Base-by-base conservation (phyloP, 2,113 vertebrate species). In the Crotalus horridus region DNA sequence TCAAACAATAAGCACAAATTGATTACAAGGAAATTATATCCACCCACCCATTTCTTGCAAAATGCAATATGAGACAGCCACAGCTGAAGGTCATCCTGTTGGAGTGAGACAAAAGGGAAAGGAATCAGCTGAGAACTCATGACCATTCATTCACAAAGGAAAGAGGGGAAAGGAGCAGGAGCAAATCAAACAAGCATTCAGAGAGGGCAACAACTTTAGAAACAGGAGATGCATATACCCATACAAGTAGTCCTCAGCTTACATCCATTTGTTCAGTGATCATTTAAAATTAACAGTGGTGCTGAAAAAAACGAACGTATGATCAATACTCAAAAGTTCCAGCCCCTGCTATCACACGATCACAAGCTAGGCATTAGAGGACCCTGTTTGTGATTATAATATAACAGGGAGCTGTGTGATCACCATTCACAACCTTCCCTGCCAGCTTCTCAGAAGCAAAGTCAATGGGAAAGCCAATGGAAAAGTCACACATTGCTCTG, bases 21-120 rank as follows among this genome's bases (percentile, higher is more conserved):
- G 81, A 33, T 81, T 43, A 11, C 54, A 13, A 9, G 0, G 6
- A 95, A 90, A 58, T 24, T 3, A 87, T 92, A 86, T 87, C 88
- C 87, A 98, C 99, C 89, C 96, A 99, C 99, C 99, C 99, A 99
- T 96, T 99, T 98, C 97, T 99, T 99, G 98, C 98, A 99, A 96
- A 99, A 99, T 1, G 98, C 99, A 56, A 99, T 96, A 4, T 99
- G 98, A 0, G 99, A 99, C 39, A 99, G 97, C 99, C 99, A 99
- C 26, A 99, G 98, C 95, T 99, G 98, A 91, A 99, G 93, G 93
- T 99, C 99, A 23, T 98, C 98, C 99, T 99, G 94, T 54, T 93
- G 93, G 88, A 64, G 93, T 55, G n/a, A 96, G 48, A 46, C 69
- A 93, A 94, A 1, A 0, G 58, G 87, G 23, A 48, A 43, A 92